These are phyloP conservation scores for Dissostichus mawsoni DNA, from an alignment of 2,113 vertebrate genomes.

Conservation along the genomic window DNA sequence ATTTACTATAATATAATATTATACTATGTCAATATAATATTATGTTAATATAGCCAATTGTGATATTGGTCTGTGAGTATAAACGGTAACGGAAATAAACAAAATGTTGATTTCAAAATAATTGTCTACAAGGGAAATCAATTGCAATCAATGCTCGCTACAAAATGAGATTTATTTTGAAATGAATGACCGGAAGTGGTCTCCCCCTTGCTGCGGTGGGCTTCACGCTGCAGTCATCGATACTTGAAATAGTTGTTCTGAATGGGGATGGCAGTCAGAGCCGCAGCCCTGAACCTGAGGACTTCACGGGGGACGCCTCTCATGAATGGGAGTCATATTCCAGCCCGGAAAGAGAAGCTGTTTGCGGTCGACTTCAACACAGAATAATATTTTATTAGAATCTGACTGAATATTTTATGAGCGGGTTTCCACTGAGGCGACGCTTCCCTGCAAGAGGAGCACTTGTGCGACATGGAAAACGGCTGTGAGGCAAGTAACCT, in stretches of 20 bases:
- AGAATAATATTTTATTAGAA: neutral
- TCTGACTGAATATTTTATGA: neutral
- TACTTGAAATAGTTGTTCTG: slow-evolving; percentile 20
- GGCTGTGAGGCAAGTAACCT: slow-evolving; percentile 53
- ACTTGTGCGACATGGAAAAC: slow-evolving; percentile 50
- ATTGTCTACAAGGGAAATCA: neutral
- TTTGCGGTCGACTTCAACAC: neutral
- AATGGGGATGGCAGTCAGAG: slow-evolving; percentile 51
- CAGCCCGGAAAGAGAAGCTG: slow-evolving; percentile 18
- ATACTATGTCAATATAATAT: neutral
- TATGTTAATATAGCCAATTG: no score
- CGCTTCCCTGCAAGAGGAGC: slow-evolving; percentile 1
- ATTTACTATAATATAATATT: neutral
- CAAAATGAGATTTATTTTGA: slow-evolving; percentile 32
- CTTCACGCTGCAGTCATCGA: slow-evolving; percentile 5
- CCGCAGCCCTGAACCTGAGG: neutral
- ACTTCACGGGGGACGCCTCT: slow-evolving; percentile 9
- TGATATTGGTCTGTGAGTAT: no score
- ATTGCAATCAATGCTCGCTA: neutral
- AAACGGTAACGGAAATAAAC: neutral
- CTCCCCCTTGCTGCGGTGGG: fast-evolving
- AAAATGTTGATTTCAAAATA: slow-evolving; percentile 25
- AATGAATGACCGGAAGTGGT: fast-evolving
- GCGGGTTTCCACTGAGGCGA: neutral
- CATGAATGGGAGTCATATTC: slow-evolving; percentile 63